These are phyloP conservation scores for Ophonus ardosiacus DNA, from an alignment of 2,888 invertebrate species.

Conservation along the genomic window DNA sequence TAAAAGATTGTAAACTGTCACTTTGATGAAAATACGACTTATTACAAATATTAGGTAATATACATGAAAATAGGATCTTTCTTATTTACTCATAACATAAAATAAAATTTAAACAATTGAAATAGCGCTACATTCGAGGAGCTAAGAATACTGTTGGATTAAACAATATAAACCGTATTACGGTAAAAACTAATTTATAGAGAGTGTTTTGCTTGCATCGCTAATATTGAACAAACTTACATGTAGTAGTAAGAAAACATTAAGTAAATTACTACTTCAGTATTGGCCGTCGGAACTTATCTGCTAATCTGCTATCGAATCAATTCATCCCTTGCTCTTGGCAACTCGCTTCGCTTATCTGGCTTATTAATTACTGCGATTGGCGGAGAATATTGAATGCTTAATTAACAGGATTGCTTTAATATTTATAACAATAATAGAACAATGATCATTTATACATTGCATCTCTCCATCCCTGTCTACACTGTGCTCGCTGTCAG, in stretches of 20 bases:
- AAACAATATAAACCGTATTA: no score
- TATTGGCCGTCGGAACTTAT: constrained; percentile 19
- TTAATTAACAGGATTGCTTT: constrained; percentile 52
- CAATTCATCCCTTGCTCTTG: neutral
- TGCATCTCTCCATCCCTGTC: constrained; percentile 29
- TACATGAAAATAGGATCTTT: no score
- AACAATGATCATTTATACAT: constrained; percentile 50
- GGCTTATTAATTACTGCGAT: constrained; percentile 46
- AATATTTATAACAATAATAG: constrained; percentile 56
- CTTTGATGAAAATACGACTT: no score
- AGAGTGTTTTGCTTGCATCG: neutral
- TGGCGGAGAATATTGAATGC: constrained; percentile 49
- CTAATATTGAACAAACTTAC: neutral
- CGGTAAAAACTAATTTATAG: no score
- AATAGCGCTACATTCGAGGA: no score
- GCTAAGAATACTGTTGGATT: no score
- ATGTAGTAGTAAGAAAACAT: neutral
- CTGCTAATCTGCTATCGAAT: constrained; percentile 2
- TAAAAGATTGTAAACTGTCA: no score
- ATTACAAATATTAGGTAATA: no score
- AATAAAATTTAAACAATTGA: no score
- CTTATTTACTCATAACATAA: no score
- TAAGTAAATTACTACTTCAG: neutral
- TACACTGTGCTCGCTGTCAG: neutral
- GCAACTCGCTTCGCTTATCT: constrained; percentile 24